A percentile compares a stretch with the other conserved stretches of the same genome.
Conservation (phyloP, 1,140 invertebrate genomes). For the Pentalonia nigronervosa region DNA sequence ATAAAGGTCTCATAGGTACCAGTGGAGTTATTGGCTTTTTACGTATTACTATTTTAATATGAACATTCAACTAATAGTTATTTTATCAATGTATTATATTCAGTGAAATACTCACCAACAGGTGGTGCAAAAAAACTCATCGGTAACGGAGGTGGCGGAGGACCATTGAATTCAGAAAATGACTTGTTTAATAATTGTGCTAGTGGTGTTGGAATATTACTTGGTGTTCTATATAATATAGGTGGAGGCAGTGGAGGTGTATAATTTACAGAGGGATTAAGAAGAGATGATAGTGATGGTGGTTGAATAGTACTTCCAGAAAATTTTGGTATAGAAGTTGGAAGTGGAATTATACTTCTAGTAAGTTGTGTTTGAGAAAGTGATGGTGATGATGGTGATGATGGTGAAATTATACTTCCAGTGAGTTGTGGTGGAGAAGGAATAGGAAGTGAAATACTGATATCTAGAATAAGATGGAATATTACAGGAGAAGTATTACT, state of each 20-base stretch:
- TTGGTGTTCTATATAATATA: conserved; percentile 63
- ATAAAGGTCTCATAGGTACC: conserved; percentile 92
- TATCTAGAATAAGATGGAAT: background rate
- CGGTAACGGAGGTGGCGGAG: conserved; percentile 64
- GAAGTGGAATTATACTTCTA: background rate
- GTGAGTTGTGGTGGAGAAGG: conserved; percentile 28
- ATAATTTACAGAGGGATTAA: conserved; percentile 59
- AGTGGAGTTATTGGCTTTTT: conserved; percentile 85
- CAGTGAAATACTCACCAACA: conserved; percentile 67
- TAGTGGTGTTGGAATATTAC: conserved; percentile 64
- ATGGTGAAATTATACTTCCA: background rate
- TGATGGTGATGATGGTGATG: background rate
- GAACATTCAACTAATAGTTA: background rate
- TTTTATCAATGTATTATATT: background rate
- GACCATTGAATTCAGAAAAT: conserved; percentile 64
- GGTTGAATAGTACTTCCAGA: conserved; percentile 48
- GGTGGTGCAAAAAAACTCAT: conserved; percentile 73
- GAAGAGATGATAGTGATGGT: conserved; percentile 64
- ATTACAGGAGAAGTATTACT: background rate
- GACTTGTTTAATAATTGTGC: conserved; percentile 66
- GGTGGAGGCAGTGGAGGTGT: conserved; percentile 64
- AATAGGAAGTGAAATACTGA: background rate
- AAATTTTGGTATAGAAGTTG: background rate
- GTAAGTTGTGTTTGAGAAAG: background rate
- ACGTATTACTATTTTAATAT: conserved; percentile 70